These are phyloP conservation scores for Andrena marginata DNA, from an alignment of 2,888 invertebrate species.

Conservation along the genomic window DNA sequence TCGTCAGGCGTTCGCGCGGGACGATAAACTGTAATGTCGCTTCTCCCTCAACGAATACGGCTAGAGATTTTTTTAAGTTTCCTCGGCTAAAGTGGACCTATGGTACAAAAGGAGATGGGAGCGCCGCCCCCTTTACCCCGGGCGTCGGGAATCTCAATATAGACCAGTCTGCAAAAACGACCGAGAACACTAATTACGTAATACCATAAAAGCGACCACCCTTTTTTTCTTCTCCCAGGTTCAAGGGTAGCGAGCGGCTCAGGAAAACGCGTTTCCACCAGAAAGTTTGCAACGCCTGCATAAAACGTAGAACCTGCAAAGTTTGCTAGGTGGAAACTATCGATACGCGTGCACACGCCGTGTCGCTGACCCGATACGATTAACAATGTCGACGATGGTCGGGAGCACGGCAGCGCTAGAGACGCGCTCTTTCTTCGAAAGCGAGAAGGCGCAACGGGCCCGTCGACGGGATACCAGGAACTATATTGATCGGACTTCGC, in stretches of 20 bases:
- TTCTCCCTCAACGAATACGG: constrained; percentile 43
- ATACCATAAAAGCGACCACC: constrained; percentile 36
- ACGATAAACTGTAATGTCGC: constrained; percentile 21
- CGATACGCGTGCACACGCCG: constrained; percentile 15
- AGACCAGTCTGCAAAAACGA: constrained; percentile 50
- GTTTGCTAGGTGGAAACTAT: constrained; percentile 63
- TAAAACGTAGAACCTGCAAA: constrained; percentile 79
- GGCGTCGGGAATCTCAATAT: constrained; percentile 46
- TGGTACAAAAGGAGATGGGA: constrained; percentile 58
- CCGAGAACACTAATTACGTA: constrained; percentile 36
- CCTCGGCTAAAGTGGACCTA: constrained; percentile 59
- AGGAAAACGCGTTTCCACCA: constrained; percentile 56
- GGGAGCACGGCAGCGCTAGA: not conserved
- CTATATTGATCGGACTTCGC: constrained; percentile 41
- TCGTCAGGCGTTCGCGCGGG: constrained; percentile 23
- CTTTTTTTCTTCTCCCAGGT: not conserved
- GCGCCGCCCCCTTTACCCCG: constrained; percentile 32
- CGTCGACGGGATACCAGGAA: constrained; percentile 41
- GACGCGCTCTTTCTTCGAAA: constrained; percentile 39
- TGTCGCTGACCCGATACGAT: constrained; percentile 27
- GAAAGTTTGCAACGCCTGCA: constrained; percentile 76
- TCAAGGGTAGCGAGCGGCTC: constrained; percentile 14
- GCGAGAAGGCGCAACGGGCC: constrained; percentile 6
- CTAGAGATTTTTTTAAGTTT: constrained; percentile 49
- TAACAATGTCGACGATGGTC: constrained; percentile 9